Conservation (phyloP, 2,797 vertebrate species). For the Agapornis canus region DNA sequence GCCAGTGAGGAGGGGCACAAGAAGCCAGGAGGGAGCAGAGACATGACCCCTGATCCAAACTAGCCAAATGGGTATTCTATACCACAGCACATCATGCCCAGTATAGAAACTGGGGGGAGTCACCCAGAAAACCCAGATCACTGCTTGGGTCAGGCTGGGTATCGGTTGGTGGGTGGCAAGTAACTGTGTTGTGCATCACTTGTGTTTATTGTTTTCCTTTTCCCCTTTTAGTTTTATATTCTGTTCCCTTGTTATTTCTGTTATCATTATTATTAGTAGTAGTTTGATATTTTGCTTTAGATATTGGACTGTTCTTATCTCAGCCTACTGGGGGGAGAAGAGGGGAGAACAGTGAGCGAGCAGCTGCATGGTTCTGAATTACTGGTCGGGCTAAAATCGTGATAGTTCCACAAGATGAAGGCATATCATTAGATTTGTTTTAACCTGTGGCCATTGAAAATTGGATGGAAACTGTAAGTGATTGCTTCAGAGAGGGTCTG, state of each 20-base stretch:
- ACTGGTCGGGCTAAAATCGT: neutral
- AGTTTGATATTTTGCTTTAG: neutral
- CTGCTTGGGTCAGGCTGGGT: neutral
- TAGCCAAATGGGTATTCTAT: neutral
- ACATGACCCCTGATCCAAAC: neutral
- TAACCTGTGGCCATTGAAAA: neutral
- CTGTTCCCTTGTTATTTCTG: neutral
- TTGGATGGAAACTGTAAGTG: neutral
- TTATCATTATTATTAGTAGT: neutral
- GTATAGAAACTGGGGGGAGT: neutral
- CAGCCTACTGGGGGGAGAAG: neutral
- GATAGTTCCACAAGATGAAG: neutral
- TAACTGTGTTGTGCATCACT: neutral
- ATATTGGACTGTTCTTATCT: neutral
- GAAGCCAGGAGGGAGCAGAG: fast-evolving
- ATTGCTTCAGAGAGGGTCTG: neutral
- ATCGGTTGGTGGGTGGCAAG: neutral
- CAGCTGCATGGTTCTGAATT: neutral
- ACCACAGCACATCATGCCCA: neutral
- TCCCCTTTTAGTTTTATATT: neutral
- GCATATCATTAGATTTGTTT: neutral
- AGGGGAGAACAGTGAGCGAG: neutral
- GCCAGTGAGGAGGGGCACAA: neutral
- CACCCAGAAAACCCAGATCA: neutral
- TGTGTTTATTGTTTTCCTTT: neutral